Evolutionary conservation across 2,797 vertebrate species (phyloP).

Genomic region (Coranthus polyacanthus): DNA sequence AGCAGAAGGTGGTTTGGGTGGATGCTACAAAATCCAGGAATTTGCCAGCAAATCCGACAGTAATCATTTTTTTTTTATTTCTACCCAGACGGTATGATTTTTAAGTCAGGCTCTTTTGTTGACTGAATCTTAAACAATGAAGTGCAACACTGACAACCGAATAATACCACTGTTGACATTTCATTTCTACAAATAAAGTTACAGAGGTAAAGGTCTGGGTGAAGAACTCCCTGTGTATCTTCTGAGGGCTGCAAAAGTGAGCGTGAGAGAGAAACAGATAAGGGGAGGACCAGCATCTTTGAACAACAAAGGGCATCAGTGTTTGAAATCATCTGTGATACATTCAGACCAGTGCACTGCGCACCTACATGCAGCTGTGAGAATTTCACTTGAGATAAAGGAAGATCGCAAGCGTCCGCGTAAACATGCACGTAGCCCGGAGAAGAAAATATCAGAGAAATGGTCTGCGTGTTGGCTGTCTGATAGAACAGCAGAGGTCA

Average conservation of each 20-base stretch:
- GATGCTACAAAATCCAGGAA: too few relatives aligned
- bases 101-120: conserved; percentile 8
- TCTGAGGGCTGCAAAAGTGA: conserved; percentile 29
- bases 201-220: conserved; percentile 8
- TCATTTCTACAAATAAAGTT: conserved; percentile 36
- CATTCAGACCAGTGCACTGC: conserved; percentile 36
- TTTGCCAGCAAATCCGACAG: too few relatives aligned
- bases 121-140: too few relatives aligned
- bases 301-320: conserved; percentile 63
- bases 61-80: too few relatives aligned
- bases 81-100: too few relatives aligned
- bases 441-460: conserved; percentile 29
- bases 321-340: conserved; percentile 60
- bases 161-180: conserved; percentile 14
- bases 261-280: conserved; percentile 24
- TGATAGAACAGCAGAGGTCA: conserved; percentile 32
- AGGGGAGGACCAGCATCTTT: conserved; percentile 39
- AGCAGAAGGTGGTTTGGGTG: too few relatives aligned
- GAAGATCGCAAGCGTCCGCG: conserved; percentile 7
- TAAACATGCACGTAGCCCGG: conserved; percentile 5
- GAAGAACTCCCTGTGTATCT: conserved; percentile 19
- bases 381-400: conserved; percentile 22
- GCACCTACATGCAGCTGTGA: conserved; percentile 30
- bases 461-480: neutral
- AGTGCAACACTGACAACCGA: conserved; percentile 25